Base-by-base conservation (phyloP, 2,888 invertebrate genomes). In the Thera britannica region DNA sequence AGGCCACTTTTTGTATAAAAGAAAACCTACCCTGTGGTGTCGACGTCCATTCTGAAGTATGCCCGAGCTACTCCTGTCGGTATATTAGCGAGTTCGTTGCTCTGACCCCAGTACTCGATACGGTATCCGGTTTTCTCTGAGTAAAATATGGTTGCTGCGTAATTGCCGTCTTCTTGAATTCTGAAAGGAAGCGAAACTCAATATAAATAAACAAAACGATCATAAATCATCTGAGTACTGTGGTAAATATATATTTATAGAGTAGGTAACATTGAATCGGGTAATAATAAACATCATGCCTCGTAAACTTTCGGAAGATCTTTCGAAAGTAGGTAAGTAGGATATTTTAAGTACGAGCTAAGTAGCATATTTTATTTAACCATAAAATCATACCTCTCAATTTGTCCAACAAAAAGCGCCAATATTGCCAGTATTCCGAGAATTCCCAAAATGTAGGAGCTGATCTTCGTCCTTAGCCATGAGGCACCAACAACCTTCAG, bases 401-500 rank as follows among this genome's bases (percentile, higher is more conserved):
- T 95, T 83, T 96, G 96, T 81, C 96, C 95, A 70, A 96, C 92
- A 80, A 96, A 95, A 70, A 96, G 94, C 59, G 96, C 95, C 77
- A 96, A 92, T 72, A 96, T 95, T 70, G 96, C 96, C 68, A 96
- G 88, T 66, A 96, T 88, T 73, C 95, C 95, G 74, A 96, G 95
- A 78, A 96, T 94, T 65, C 95, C 94, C 73, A 97, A 93, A 77
- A 96, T 95, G 83, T 96, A 96, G 52, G 96, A 96, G 83, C 96
- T 96, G 81, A 96, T 95, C 84, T 96, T 95, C 72, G 96, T 96
- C 87, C 96, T 96, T 79, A 96, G 94, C 96, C 96, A 96, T 65
- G 96, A 96, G 83, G 97, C 96, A 78, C 97, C 97, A 70, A 97
- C 96, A 72, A 97, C 96, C 94, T 97, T 97, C 86, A 97, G 90